Base-by-base conservation (phyloP, 2,888 invertebrate species). In the Mactromeris polynyma region DNA sequence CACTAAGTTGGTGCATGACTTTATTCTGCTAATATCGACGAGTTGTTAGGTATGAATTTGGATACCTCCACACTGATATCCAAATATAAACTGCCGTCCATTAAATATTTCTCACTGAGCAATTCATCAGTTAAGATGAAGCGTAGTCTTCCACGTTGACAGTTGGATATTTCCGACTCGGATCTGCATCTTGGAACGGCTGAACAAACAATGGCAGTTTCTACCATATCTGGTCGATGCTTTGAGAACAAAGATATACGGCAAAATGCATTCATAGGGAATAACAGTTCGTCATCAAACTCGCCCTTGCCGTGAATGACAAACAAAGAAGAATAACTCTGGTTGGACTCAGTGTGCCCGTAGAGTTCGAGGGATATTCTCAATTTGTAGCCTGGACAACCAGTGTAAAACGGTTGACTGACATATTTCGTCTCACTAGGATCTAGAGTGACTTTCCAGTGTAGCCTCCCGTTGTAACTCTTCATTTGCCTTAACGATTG, bases 341-440 rank as follows among this genome's bases (percentile, higher is more conserved):
- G 87, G 19, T 80, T 85, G 2, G 91, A 91, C 33, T 95, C 93
- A 6, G 86, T 85, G 58, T 89, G 89, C 11, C 93, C 94, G 31
- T 91, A 88, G 64, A 94, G 82, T 31, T 94, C 94, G 33, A 95
- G 86, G 1, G 83, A 86, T 36, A 94, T 79, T 40, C 90, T 83
- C 31, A 94, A 91, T 84, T 93, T 94, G 92, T 94, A 95, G 0
- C 95, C 94, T 36, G 95, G 95, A n/a, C 93, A 93, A 40, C 94
- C 94, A 0, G 94, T 94, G 85, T 94, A 94, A 88, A 95, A 94
- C 26, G 93, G 90, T 6, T 90, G 92, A 54, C 94, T 94, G 36
- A 46, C 58, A 58, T 91, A 90, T 83, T 90, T 91, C 21, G 58
- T 80, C 14, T 80, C 77, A 26, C 11, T 51, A 11, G 84, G 78